Base-by-base conservation (phyloP, 2,888 invertebrate genomes). In the Zelleria hepariella region DNA sequence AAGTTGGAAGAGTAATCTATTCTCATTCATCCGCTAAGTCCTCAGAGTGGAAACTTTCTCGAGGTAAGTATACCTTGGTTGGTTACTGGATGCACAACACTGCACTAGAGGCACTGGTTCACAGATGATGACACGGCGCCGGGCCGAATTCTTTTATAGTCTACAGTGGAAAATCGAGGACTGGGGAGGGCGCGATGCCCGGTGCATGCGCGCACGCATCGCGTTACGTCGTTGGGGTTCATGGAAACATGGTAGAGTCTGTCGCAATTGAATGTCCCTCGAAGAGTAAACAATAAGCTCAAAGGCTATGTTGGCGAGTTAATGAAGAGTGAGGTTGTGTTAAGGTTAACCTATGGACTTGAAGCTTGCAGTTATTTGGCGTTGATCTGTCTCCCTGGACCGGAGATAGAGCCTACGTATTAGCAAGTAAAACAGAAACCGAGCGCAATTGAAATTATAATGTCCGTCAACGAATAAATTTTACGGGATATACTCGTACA, bases 101-200 rank as follows among this genome's bases (percentile, higher is more conserved):
- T 73, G 71, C 84, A 85, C 86, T 78, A 79, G 78, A 82, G 73
- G 66, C 79, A 85, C 86, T 77, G 73, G 80, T 75, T 72, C 78
- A 86, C 80, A 80, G 82, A 81, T 84, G 60, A 58, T 62, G 81
- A 76, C 80, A 78, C 73, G 69, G 71, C 68, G 68, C 66, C 72
- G 67, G 73, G 72, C 65, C 70, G 69, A 78, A 81, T 84, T 78
- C 85, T 87, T 86, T 77, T 87, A 87, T 87, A 87, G 80, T 84
- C 74, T 67, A 69, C 68, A 67, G 74, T 69, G 73, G 32, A 42
- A 42, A 42, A 42, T 3, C 32, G 32, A 63, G 58, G 60, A 60
- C 71, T 67, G 77, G 77, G 82, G 74, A 81, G 82, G 86, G 85
- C 74, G 32, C 54, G 54, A 54, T 27, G 56, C 24, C 47, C 18